Base-by-base conservation (phyloP, 2,888 invertebrate species). In the Diarsia dahlii region DNA sequence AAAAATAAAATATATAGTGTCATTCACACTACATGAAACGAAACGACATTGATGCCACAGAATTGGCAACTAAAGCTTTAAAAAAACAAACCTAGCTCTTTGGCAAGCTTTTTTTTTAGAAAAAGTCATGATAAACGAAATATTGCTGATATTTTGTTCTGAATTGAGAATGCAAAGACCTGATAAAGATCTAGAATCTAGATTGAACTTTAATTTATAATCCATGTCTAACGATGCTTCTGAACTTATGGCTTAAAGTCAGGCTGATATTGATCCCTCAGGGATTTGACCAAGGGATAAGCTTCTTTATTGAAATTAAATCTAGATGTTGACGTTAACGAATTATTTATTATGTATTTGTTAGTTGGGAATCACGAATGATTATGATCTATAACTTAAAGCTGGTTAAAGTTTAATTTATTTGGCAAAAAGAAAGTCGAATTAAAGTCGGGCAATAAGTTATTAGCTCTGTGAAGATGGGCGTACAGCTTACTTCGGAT, bases 161-260 rank as follows among this genome's bases (percentile, higher is more conserved):
- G n/a, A 9, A 15, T 15, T 15, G 1, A 39, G n/a, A 62, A 48
- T 45, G 39, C 78, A 66, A 78, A 66, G 60, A 77, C 48, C 82
- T n/a, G 60, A 82, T 78, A 66, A 82, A 77, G 28, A 12, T 82
- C 58, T 60, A 52, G 65, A 65, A 82, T 62, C 18, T 45, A 78
- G 60, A 82, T 76, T 66, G 28, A 48, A 54, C 20, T 45, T 82
- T 39, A 48, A 75, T 63, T 81, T 78, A 77, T 67, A 54, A 45
- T 45, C 23, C 15, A 50, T 62, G 54, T 65, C 67, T 66, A 62
- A 78, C 28, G 83, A 50, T 54, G 28, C 23, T 50, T 66, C 13
- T n/a, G 48, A 13, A n/a, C 28, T 50, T 15, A 9, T 18, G 46
- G 4, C 15, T 82, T 23, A 28, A 65, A 54, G 9, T 66, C 20